Conservation (phyloP, 2,797 vertebrate species). For the Dromococcyx pavoninus region DNA sequence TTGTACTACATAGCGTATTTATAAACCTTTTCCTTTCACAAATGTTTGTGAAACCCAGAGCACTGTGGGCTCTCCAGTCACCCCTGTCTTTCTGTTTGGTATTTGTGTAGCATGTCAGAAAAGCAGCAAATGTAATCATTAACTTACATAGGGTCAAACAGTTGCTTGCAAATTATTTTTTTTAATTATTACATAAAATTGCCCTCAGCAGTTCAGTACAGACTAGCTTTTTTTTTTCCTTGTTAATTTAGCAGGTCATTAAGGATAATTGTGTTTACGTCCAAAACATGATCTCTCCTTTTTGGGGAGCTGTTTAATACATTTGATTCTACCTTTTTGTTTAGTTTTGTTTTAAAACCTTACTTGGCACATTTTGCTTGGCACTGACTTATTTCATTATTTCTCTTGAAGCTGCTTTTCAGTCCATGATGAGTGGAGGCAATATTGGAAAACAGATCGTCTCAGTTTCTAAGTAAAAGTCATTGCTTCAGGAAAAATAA, state of each 20-base stretch:
- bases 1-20: neutral
- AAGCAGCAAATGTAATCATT: neutral
- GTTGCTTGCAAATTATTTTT: neutral
- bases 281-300: neutral
- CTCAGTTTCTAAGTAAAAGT: conserved; percentile 80
- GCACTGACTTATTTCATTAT: neutral
- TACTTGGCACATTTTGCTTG: neutral
- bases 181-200: neutral
- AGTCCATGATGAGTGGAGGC: conserved; percentile 94
- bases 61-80: neutral
- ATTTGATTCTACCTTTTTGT: neutral
- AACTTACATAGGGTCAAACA: neutral
- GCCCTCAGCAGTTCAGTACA: neutral
- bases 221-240: neutral
- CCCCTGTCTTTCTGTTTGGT: neutral
- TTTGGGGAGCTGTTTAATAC: neutral
- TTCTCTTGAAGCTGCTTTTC: conserved; percentile 88
- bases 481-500: neutral
- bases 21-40: neutral
- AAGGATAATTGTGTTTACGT: no score
- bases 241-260: neutral
- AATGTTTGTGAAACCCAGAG: neutral
- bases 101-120: neutral
- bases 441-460: conserved; percentile 94
- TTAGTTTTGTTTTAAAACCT: neutral